phyloP scores from a whole-genome alignment of 2,888 invertebrate species.

The Aromia moschata region DNA sequence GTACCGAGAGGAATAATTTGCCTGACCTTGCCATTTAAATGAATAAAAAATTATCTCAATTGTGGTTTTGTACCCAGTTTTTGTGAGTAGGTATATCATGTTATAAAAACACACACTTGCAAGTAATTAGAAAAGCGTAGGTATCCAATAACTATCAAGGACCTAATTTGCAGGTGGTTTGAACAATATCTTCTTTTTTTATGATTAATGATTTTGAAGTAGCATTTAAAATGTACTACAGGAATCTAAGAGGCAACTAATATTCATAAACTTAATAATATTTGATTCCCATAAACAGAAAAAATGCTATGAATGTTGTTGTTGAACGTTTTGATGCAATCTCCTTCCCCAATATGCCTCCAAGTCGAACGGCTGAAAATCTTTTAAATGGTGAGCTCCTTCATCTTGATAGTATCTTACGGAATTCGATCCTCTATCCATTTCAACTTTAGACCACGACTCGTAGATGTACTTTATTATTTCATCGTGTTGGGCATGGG shows the following conservation, averaged over 20 bases:
- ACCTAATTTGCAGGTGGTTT: too few relatives aligned
- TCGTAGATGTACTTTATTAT: slow-evolving; percentile 82
- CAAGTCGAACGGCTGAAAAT: slow-evolving; percentile 82
- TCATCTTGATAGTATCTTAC: slow-evolving; percentile 74
- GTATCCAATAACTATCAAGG: too few relatives aligned
- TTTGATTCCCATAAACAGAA: slow-evolving; percentile 28
- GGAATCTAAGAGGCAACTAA: slow-evolving; percentile 9
- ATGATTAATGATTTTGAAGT: too few relatives aligned
- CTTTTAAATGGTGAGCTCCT: slow-evolving; percentile 67
- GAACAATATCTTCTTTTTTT: too few relatives aligned
- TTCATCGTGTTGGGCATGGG: slow-evolving; percentile 74
- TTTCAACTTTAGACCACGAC: slow-evolving; percentile 70
- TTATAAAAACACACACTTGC: too few relatives aligned
- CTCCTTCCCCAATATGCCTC: slow-evolving; percentile 81
- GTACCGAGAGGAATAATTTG: too few relatives aligned
- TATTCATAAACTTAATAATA: slow-evolving; percentile 23
- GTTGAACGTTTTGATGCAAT: slow-evolving; percentile 72
- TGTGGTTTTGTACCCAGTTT: too few relatives aligned
- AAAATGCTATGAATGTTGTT: slow-evolving; percentile 61
- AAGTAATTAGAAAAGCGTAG: too few relatives aligned
- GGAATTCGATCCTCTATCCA: slow-evolving; percentile 54
- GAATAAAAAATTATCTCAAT: too few relatives aligned
- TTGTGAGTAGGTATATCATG: too few relatives aligned
- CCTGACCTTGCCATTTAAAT: too few relatives aligned
- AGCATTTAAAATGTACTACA: neutral